Evolutionary conservation across 2,888 invertebrate species (phyloP).

Genomic region (Cybosia mesomella): DNA sequence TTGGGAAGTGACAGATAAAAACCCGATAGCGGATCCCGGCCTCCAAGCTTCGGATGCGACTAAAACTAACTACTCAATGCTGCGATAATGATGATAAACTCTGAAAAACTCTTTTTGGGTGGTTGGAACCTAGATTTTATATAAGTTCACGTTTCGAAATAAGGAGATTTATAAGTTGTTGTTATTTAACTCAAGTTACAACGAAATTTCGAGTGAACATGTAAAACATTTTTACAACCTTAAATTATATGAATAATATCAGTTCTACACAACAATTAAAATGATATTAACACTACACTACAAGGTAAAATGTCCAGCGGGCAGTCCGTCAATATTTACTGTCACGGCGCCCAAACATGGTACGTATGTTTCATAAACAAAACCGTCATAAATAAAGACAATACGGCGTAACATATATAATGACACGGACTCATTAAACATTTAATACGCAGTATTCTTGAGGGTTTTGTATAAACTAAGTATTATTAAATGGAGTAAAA

Average conservation of each 20-base stretch:
- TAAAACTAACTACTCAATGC: no score
- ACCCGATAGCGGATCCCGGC: no score
- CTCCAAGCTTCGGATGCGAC: no score
- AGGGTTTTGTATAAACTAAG: neutral
- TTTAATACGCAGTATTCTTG: neutral
- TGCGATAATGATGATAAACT: no score
- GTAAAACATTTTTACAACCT: neutral
- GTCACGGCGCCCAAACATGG: conserved; percentile 15
- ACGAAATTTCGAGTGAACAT: neutral
- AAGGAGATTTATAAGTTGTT: no score
- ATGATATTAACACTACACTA: conserved; percentile 14
- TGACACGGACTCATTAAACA: conserved; percentile 3
- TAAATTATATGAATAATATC: conserved; percentile 7
- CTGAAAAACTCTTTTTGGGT: no score
- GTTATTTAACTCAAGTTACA: neutral
- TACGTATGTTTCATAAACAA: conserved; percentile 14
- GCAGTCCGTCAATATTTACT: conserved; percentile 8
- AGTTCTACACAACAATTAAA: conserved; percentile 16
- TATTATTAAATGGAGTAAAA: conserved; percentile 6
- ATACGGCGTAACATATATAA: conserved; percentile 1
- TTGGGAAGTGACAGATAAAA: no score
- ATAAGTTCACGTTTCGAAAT: no score
- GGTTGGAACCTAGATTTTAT: no score
- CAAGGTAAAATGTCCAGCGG: conserved; percentile 7
- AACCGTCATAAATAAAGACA: conserved; percentile 8